Base-by-base conservation (phyloP, 2,888 invertebrate species). In the Sabatieria punctata region DNA sequence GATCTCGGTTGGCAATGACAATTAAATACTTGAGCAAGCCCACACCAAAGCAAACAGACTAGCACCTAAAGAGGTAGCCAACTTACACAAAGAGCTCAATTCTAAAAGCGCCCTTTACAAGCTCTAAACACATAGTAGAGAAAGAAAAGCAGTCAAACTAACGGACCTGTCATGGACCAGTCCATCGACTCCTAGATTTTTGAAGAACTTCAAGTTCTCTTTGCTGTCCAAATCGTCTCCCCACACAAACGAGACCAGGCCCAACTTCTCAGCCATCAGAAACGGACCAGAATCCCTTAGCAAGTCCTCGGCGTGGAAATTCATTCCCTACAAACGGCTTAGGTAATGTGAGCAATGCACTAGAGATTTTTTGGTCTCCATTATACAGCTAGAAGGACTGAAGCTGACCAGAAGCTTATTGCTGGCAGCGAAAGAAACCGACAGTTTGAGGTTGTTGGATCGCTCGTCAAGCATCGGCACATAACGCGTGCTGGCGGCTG, bases 91-190 rank as follows among this genome's bases (percentile, higher is more conserved):
- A n/a, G n/a, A n/a, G n/a, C n/a, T n/a, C n/a, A n/a, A n/a, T n/a
- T n/a, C n/a, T n/a, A n/a, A n/a, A n/a, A n/a, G n/a, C n/a, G n/a
- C n/a, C n/a, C n/a, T n/a, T n/a, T n/a, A n/a, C n/a, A n/a, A n/a
- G n/a, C n/a, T n/a, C n/a, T n/a, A n/a, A n/a, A n/a, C n/a, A n/a
- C n/a, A n/a, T n/a, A n/a, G n/a, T n/a, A n/a, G n/a, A n/a, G n/a
- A n/a, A n/a, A n/a, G n/a, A n/a, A n/a, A n/a, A n/a, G n/a, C n/a
- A n/a, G n/a, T n/a, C n/a, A n/a, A n/a, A n/a, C n/a, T n/a, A n/a
- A n/a, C n/a, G n/a, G n/a, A 76, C 75, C 89, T 85, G 68, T 97
- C 95, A 64, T 89, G 93, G 62, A 95, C 93, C 47, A 97, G 82
- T 39, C 86, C 95, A 64, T 97, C 86, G 30, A 95, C 75, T 1